A percentile compares a stretch with the other conserved stretches of the same genome.
phyloP scores from a whole-genome alignment of 2,113 vertebrate species.

The Pao palembangensis region DNA sequence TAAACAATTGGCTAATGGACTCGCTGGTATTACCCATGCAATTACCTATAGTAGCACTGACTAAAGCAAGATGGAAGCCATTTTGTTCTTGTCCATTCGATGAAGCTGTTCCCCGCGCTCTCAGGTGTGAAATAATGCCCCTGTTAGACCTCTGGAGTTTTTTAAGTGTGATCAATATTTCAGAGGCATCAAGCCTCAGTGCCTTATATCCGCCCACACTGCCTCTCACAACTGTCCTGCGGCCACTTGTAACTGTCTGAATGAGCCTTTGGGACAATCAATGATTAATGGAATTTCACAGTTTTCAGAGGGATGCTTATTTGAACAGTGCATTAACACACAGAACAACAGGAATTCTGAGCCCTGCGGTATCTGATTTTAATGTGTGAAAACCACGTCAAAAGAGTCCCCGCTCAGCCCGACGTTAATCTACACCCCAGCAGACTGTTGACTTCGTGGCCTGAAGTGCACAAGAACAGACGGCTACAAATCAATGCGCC shows the following conservation, averaged over 20 bases:
- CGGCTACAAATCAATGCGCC: constrained; percentile 56
- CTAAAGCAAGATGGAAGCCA: constrained; percentile 48
- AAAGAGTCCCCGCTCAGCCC: constrained; percentile 1
- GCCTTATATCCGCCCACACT: constrained; percentile 38
- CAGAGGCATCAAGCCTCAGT: constrained; percentile 40
- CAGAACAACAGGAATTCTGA: background rate
- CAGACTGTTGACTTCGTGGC: constrained; percentile 27
- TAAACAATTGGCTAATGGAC: constrained; percentile 65
- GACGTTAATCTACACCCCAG: constrained; percentile 22
- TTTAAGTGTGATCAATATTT: constrained; percentile 71
- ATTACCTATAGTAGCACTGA: constrained; percentile 49
- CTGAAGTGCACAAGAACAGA: constrained; percentile 37
- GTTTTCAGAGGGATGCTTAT: constrained; percentile 51
- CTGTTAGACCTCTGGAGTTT: constrained; percentile 55
- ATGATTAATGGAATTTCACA: constrained; percentile 58
- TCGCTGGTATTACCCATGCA: constrained; percentile 34
- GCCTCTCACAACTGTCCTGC: constrained; percentile 45
- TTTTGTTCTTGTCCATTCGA: constrained; percentile 60
- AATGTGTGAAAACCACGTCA: constrained; percentile 18
- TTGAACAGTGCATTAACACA: constrained; percentile 50
- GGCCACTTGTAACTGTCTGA: constrained; percentile 60
- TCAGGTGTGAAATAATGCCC: constrained; percentile 64
- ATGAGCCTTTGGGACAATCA: constrained; percentile 47
- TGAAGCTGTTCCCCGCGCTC: constrained; percentile 48
- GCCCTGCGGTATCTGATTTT: constrained; percentile 6